A percentile compares a stretch with the other conserved stretches of the same genome.
phyloP scores from a whole-genome alignment of 1,140 invertebrate species.

The Helicoverpa zea region DNA sequence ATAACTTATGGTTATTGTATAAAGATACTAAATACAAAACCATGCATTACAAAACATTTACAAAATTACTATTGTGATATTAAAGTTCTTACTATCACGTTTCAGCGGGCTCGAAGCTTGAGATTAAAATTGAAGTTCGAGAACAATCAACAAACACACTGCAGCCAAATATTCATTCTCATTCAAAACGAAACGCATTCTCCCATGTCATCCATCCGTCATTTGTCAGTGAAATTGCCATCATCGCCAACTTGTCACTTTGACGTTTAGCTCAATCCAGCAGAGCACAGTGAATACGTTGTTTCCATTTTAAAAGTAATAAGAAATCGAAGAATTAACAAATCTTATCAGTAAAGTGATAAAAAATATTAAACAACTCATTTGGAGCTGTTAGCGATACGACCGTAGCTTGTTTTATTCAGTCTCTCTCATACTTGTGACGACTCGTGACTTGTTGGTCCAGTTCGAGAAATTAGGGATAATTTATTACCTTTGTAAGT shows the following conservation, averaged over 20 bases:
- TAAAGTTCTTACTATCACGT: too few species aligned
- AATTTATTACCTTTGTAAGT: constrained; percentile 19
- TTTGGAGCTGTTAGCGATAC: not conserved
- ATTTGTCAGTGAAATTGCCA: not conserved
- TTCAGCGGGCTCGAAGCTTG: too few species aligned
- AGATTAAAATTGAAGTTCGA: too few species aligned
- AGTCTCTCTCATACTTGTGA: not conserved
- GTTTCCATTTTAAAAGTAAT: constrained; percentile 15
- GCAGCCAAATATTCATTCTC: too few species aligned
- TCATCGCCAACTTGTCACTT: not conserved
- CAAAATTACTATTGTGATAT: too few species aligned
- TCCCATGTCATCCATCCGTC: too few species aligned
- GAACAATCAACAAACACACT: too few species aligned
- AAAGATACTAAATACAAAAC: too few species aligned
- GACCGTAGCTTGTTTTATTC: not conserved
- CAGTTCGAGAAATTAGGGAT: constrained; percentile 6
- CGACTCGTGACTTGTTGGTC: not conserved
- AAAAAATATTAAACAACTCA: constrained; percentile 34
- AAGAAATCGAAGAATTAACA: constrained; percentile 5
- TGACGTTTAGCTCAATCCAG: not conserved
- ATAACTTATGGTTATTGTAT: too few species aligned
- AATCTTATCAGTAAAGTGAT: constrained; percentile 38
- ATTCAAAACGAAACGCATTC: too few species aligned
- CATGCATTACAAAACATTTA: too few species aligned
- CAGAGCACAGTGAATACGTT: not conserved